These are phyloP conservation scores for Dissostichus mawsoni DNA, from an alignment of 2,113 vertebrate species.

Conservation along the genomic window DNA sequence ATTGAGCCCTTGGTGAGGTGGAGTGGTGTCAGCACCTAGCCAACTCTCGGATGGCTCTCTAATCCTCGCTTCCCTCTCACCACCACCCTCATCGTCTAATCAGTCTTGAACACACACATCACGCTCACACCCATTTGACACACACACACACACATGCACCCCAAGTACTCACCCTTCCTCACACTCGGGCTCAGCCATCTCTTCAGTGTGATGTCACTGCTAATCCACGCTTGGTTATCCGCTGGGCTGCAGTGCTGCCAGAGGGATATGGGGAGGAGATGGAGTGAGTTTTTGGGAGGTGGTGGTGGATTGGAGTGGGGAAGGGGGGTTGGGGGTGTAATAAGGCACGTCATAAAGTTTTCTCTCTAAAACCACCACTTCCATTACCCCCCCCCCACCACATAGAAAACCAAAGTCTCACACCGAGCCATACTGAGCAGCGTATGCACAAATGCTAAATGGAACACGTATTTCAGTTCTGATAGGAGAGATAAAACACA, in stretches of 20 bases:
- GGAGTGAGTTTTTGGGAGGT: conserved; percentile 59
- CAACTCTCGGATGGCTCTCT: conserved; percentile 82
- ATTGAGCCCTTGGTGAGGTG: conserved; percentile 83
- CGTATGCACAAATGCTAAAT: conserved; percentile 40
- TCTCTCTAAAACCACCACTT: conserved; percentile 58
- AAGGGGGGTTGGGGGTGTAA: conserved; percentile 22
- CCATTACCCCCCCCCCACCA: conserved; percentile 35
- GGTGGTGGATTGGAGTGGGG: conserved; percentile 1
- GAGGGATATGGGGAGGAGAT: conserved; percentile 65
- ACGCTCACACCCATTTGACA: conserved; percentile 66
- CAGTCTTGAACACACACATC: conserved; percentile 81
- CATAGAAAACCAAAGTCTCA: conserved; percentile 36
- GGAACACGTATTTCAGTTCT: conserved; percentile 35
- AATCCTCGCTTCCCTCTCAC: conserved; percentile 82
- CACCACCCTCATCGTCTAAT: conserved; percentile 83
- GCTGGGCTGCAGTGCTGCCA: conserved; percentile 77
- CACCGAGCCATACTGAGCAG: conserved; percentile 23
- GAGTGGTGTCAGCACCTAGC: conserved; percentile 87
- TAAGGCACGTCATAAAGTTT: conserved; percentile 72
- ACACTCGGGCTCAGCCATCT: conserved; percentile 78
- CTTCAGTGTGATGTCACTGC: conserved; percentile 82
- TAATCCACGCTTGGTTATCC: conserved; percentile 83
- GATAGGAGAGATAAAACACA: conserved; percentile 68
- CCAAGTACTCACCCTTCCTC: conserved; percentile 73
- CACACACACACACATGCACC: conserved; percentile 58